phyloP scores from a whole-genome alignment of 2,888 invertebrate genomes.

The Meiosimyza platycephala region DNA sequence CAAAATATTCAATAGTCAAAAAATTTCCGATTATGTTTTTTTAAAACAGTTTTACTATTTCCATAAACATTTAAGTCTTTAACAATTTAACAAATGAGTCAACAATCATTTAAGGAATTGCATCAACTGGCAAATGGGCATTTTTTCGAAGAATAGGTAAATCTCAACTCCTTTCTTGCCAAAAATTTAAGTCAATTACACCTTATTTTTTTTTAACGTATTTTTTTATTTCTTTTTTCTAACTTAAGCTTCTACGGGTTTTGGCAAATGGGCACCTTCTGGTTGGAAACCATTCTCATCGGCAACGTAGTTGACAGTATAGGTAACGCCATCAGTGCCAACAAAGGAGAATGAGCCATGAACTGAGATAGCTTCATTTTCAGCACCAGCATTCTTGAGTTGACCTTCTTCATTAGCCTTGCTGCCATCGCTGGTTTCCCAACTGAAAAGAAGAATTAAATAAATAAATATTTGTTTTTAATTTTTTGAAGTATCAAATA shows the following conservation, averaged over 20 bases:
- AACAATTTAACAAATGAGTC: too few species aligned
- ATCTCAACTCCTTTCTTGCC: too few species aligned
- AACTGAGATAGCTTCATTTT: conserved; percentile 68
- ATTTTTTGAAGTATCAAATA: too few species aligned
- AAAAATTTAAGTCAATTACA: too few species aligned
- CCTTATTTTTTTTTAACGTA: too few species aligned
- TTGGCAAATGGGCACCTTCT: conserved; percentile 67
- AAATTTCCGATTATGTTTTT: too few species aligned
- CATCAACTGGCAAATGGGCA: conserved; percentile 52
- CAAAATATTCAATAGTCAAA: too few species aligned
- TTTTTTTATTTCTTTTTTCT: neutral
- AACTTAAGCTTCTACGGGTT: conserved; percentile 37
- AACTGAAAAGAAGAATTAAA: conserved; percentile 54
- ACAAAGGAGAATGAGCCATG: conserved; percentile 69
- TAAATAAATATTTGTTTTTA: too few species aligned
- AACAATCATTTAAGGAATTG: too few species aligned
- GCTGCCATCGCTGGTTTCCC: conserved; percentile 69
- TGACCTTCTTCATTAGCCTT: conserved; percentile 68
- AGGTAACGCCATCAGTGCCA: conserved; percentile 70
- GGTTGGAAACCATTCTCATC: conserved; percentile 64
- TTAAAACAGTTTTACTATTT: too few species aligned
- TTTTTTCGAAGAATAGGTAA: too few species aligned
- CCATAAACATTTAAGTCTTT: too few species aligned
- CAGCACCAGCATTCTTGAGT: conserved; percentile 68
- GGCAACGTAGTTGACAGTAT: conserved; percentile 68